phyloP scores from a whole-genome alignment of 1,140 invertebrate species.

The Hypothenemus hampei region DNA sequence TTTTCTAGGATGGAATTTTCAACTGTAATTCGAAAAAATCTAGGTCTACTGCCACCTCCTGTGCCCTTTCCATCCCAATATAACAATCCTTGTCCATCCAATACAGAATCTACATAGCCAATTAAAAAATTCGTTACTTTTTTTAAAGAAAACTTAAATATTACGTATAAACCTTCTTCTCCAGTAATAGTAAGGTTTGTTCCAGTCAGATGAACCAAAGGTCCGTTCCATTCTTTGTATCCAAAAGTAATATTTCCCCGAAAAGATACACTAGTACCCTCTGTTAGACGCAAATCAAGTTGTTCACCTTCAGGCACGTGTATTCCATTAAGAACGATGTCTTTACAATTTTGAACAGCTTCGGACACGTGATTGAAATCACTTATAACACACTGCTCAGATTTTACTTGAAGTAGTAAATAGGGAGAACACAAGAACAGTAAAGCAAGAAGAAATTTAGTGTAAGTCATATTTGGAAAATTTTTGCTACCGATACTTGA shows the following conservation, averaged over 20 bases:
- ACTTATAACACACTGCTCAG: conserved; percentile 7
- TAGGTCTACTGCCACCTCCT: conserved; percentile 1
- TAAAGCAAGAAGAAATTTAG: too few species aligned
- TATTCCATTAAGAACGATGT: conserved; percentile 5
- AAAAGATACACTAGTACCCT: conserved; percentile 8
- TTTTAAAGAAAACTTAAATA: background rate
- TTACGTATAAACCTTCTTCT: conserved; percentile 5
- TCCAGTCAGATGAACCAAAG: conserved; percentile 4
- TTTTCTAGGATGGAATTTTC: background rate
- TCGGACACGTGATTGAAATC: conserved; percentile 9
- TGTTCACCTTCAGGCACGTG: conserved; percentile 5
- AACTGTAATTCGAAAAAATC: conserved; percentile 1
- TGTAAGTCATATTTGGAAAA: too few species aligned
- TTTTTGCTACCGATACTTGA: too few species aligned
- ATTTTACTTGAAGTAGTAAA: too few species aligned
- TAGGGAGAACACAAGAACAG: too few species aligned
- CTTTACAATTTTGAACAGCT: conserved; percentile 4
- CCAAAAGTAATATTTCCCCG: conserved; percentile 10
- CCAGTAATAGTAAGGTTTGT: conserved; percentile 4
- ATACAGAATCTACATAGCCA: conserved; percentile 7
- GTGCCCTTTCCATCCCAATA: conserved; percentile 25
- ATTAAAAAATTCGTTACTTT: background rate
- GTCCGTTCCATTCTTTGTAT: conserved; percentile 11
- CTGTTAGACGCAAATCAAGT: background rate
- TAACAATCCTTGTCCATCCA: conserved; percentile 21